These are phyloP conservation scores for Harmothoe impar DNA, from an alignment of 2,888 invertebrate species.

Conservation along the genomic window DNA sequence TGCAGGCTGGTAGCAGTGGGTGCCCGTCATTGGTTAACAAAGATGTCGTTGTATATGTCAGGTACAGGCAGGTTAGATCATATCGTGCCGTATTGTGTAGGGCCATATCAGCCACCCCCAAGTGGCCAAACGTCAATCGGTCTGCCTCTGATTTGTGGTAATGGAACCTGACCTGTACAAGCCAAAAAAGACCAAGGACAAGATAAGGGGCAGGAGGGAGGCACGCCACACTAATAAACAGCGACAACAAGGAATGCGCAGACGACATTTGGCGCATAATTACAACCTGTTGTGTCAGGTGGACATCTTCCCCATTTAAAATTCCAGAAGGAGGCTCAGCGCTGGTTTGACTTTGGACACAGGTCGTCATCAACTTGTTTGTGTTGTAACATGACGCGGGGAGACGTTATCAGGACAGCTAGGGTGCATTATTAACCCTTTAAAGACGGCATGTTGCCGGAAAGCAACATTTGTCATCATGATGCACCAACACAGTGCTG, in stretches of 20 bases:
- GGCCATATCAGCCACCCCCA: neutral
- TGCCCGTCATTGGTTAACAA: neutral
- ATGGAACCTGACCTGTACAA: constrained; percentile 41
- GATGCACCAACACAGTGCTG: too few species aligned
- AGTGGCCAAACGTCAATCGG: constrained; percentile 40
- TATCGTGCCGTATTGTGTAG: constrained; percentile 30
- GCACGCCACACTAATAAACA: neutral
- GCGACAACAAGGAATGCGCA: neutral
- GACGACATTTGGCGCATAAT: neutral
- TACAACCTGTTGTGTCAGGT: neutral
- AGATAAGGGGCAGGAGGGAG: neutral
- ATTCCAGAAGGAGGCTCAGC: neutral
- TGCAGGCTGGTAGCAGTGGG: neutral
- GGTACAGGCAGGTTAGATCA: constrained; percentile 24
- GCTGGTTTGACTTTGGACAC: neutral
- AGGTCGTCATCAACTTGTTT: neutral
- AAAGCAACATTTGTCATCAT: too few species aligned
- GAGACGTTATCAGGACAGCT: neutral
- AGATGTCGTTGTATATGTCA: constrained; percentile 51
- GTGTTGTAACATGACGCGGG: neutral
- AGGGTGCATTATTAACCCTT: too few species aligned
- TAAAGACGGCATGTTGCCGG: too few species aligned
- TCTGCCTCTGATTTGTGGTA: constrained; percentile 42
- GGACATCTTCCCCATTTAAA: neutral
- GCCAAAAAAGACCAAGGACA: neutral